Evolutionary conservation across 2,113 vertebrate species (phyloP), one percentile per base, ranked within the genome.

Genomic region (Passerina amoena): DNA sequence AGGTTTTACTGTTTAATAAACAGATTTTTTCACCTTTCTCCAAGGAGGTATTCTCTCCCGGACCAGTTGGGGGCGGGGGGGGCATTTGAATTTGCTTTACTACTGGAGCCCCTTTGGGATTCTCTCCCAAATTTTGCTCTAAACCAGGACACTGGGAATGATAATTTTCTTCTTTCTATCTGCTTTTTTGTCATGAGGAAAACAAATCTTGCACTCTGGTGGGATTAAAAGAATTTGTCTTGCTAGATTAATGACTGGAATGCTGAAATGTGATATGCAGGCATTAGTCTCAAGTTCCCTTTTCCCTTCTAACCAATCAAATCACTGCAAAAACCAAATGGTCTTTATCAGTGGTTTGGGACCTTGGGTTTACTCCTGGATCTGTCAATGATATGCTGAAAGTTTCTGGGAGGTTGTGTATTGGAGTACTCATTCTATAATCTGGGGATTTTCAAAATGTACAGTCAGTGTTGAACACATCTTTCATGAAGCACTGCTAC

Each of bases 121-220:
- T n/a, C n/a, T n/a, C n/a, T n/a, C n/a, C n/a, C n/a, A n/a, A n/a
- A n/a, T n/a, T n/a, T n/a, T n/a, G n/a, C n/a, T n/a, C n/a, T n/a
- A n/a, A n/a, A n/a, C n/a, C n/a, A n/a, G n/a, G n/a, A n/a, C n/a
- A n/a, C n/a, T 42, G 21, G 10, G 10, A 92, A 60, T 27, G 42
- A 31, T 21, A 54, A 37, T 37, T 60, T 27, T 42, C 17, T 28
- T 65, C 40, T 54, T 64, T 45, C 28, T 63, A 6, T 44, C 5
- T 76, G 5, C 2, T 37, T 69, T 64, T 69, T 83, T 66, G 6
- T 14, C 20, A 35, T 51, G 16, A 77, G 14, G 40, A 63, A 61
- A 71, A 56, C 0, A 1, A 30, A 72, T n/a, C 10, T 72, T 63
- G n/a, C 16, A 21, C 19, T 64, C 2, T 16, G 35, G 8, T 65